Base-by-base conservation (phyloP, 2,888 invertebrate species). In the Seladonia tumulorum region DNA sequence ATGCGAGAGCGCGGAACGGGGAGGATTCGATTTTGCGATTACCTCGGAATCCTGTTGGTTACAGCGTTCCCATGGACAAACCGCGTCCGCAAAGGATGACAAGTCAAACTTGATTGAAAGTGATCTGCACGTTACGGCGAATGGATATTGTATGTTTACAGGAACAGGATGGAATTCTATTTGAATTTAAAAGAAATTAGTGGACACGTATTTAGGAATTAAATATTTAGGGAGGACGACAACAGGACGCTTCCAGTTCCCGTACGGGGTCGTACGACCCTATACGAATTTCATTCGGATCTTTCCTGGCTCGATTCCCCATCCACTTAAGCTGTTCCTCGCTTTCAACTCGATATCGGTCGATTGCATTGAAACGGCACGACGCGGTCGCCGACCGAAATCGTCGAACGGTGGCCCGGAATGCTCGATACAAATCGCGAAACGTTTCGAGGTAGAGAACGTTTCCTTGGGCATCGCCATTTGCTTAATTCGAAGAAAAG, bases 401-500 rank as follows among this genome's bases (percentile, higher is more conserved):
- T 70, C 81, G 77, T 22, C 35, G 18, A 63, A 78, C 25, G 35
- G 18, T 25, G 18, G 18, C 16, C 73, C 35, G 39, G 25, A n/a
- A 5, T 29, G 80, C 35, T 66, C 68, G 71, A 72, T 76, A 73
- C 72, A 74, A 86, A 85, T 85, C 29, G 76, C 75, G 57, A 45
- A 68, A 57, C 60, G 66, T 60, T n/a, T 63, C 18, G 35, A 35
- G 35, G 66, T 8, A 66, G 66, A 66, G 14, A n/a, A 60, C 42
- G 45, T 73, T 79, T 75, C 75, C 53, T 60, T 22, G 47, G 76
- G 25, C 49, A 82, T 79, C 70, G 82, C 82, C 79, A 77, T 79
- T 85, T 79, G 79, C 76, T 82, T 82, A 76, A 77, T 78, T 79
- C 85, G 85, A 87, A 79, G 82, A 82, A 85, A 79, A 77, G 76